Conservation (phyloP, 2,888 invertebrate genomes). For the Hylaea fasciaria region DNA sequence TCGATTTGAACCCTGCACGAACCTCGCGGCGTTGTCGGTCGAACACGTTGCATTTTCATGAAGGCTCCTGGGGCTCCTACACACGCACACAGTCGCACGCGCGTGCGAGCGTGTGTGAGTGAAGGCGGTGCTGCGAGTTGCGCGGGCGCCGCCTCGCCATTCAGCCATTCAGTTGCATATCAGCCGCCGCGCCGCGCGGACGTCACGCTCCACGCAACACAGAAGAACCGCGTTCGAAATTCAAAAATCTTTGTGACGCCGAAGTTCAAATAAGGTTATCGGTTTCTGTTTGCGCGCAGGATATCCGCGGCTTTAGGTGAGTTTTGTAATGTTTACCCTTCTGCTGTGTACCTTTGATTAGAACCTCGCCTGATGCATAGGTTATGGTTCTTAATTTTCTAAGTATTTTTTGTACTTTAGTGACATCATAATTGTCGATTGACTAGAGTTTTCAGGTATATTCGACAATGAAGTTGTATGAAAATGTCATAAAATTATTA, state of each 20-base stretch:
- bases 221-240: conserved; percentile 44
- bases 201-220: conserved; percentile 48
- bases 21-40: conserved; percentile 44
- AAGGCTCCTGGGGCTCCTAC: conserved; percentile 56
- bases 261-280: conserved; percentile 76
- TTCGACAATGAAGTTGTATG: too few species aligned
- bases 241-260: conserved; percentile 58
- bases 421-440: conserved; percentile 50
- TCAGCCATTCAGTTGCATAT: conserved; percentile 65
- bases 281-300: conserved; percentile 69
- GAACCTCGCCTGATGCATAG: conserved; percentile 52
- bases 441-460: conserved; percentile 42
- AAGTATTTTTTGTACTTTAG: conserved; percentile 48
- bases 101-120: conserved; percentile 56
- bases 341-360: conserved; percentile 68
- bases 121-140: conserved; percentile 65
- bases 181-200: conserved; percentile 58
- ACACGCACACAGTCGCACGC: conserved; percentile 42
- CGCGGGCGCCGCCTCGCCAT: conserved; percentile 71
- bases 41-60: conserved; percentile 74
- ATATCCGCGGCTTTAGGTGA: conserved; percentile 70
- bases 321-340: conserved; percentile 62
- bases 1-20: conserved; percentile 34
- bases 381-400: conserved; percentile 49
- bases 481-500: too few species aligned